Percentiles rank a stretch among this genome's conserved stretches.
Conservation (phyloP, 2,888 invertebrate genomes). For the Pristionchus fissidentatus region DNA sequence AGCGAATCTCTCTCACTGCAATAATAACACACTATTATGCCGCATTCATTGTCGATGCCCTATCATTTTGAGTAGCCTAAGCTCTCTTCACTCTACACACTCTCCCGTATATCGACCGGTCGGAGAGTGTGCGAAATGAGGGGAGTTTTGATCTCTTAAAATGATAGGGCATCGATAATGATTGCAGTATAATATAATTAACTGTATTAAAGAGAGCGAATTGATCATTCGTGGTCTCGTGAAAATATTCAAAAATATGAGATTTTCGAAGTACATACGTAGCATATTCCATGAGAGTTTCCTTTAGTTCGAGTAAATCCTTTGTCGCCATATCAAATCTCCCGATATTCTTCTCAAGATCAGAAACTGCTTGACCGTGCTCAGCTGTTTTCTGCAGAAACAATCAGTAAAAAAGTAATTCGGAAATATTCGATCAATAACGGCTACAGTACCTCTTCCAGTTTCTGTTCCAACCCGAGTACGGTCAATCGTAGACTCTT, state of each 20-base stretch:
- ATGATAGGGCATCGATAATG: no score
- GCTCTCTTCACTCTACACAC: no score
- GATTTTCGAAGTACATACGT: slow-evolving; percentile 20
- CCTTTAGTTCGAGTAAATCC: slow-evolving; percentile 10
- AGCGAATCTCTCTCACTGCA: slow-evolving; percentile 41
- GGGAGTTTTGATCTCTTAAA: no score
- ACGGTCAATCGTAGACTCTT: slow-evolving; percentile 21
- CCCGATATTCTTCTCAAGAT: slow-evolving; percentile 14
- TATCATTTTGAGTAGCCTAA: not conserved
- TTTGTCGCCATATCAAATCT: slow-evolving; percentile 38
- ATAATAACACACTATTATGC: not conserved
- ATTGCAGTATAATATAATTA: no score
- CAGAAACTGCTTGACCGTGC: slow-evolving; percentile 2
- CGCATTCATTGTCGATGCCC: not conserved
- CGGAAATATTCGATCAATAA: no score
- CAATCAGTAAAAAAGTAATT: not conserved
- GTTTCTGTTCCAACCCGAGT: slow-evolving; percentile 9
- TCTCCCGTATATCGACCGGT: no score
- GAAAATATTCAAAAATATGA: no score
- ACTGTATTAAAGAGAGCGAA: no score
- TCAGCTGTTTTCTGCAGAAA: slow-evolving; percentile 39
- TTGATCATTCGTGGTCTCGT: no score
- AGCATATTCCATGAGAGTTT: slow-evolving; percentile 18
- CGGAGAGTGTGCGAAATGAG: no score
- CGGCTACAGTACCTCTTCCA: slow-evolving; percentile 39